Conservation (phyloP, 2,888 invertebrate genomes). For the Myopa testacea region DNA sequence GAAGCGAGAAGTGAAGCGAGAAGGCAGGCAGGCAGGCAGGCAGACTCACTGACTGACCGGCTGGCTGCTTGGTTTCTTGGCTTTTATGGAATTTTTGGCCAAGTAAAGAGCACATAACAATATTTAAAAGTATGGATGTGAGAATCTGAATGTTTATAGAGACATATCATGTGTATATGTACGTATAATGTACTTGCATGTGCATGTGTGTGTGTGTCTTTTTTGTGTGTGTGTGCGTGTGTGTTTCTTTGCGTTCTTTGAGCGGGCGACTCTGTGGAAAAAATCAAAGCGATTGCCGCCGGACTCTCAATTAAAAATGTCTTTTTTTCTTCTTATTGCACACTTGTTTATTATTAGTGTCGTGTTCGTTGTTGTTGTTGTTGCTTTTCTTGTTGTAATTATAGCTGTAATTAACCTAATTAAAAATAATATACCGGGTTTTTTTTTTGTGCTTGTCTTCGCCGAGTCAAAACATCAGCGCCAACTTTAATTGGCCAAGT, state of each 20-base stretch:
- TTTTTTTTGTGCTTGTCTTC: neutral
- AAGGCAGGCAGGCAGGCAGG: neutral
- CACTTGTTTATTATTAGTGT: conserved; percentile 9
- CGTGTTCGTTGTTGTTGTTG: conserved; percentile 12
- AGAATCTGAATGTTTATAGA: neutral
- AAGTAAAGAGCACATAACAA: neutral
- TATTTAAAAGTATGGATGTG: neutral
- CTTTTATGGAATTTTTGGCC: conserved; percentile 33
- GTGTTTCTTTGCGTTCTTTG: neutral
- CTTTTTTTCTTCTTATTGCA: conserved; percentile 3
- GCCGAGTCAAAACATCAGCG: neutral
- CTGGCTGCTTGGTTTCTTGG: neutral
- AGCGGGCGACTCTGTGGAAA: neutral
- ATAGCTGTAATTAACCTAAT: conserved; percentile 38
- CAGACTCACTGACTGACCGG: neutral
- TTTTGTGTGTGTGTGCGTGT: neutral
- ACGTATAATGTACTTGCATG: neutral
- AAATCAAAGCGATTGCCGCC: conserved; percentile 33
- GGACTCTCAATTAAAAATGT: conserved; percentile 31
- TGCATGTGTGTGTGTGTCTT: neutral
- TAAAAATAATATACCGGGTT: conserved; percentile 10
- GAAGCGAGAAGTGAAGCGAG: neutral
- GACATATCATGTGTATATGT: neutral
- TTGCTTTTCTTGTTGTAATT: conserved; percentile 13
- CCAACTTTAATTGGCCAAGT: conserved; percentile 1